Conservation (phyloP, 2,113 vertebrate genomes). For the Stegostoma tigrinum region DNA sequence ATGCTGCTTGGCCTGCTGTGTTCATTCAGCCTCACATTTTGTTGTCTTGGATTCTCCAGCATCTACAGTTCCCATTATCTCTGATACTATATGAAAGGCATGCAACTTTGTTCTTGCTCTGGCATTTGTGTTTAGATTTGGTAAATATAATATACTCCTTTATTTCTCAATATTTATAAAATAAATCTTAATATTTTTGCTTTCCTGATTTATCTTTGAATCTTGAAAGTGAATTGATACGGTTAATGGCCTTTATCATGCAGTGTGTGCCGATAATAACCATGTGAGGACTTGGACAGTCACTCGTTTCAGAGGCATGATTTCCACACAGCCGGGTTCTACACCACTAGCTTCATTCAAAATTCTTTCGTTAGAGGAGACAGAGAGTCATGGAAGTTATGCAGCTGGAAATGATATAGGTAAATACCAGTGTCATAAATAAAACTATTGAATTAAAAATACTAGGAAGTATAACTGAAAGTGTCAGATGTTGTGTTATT, state of each 20-base stretch:
- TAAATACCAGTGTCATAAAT: constrained; percentile 45
- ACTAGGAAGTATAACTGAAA: not conserved
- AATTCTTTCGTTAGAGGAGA: constrained; percentile 89
- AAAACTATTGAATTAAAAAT: not conserved
- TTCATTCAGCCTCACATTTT: too few species aligned
- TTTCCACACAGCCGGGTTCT: constrained; percentile 93
- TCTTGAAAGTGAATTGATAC: not conserved
- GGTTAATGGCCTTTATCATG: constrained; percentile 11
- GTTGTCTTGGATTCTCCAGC: too few species aligned
- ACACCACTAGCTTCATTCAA: constrained; percentile 93
- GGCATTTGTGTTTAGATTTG: not conserved
- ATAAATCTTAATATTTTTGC: not conserved
- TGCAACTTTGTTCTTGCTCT: not conserved
- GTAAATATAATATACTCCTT: not conserved
- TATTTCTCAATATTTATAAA: not conserved
- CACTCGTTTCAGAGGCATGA: constrained; percentile 93
- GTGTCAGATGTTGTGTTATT: not conserved
- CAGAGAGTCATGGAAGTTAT: constrained; percentile 89
- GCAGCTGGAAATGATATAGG: constrained; percentile 91
- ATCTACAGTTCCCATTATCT: too few species aligned
- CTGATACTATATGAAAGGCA: not conserved
- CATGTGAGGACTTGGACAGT: constrained; percentile 94
- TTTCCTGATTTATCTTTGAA: not conserved
- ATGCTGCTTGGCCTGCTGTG: too few species aligned
- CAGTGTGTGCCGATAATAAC: constrained; percentile 95